Percentiles rank a stretch among this genome's conserved stretches.
Conservation (phyloP, 1,140 invertebrate genomes). For the Saccostrea glomerata region DNA sequence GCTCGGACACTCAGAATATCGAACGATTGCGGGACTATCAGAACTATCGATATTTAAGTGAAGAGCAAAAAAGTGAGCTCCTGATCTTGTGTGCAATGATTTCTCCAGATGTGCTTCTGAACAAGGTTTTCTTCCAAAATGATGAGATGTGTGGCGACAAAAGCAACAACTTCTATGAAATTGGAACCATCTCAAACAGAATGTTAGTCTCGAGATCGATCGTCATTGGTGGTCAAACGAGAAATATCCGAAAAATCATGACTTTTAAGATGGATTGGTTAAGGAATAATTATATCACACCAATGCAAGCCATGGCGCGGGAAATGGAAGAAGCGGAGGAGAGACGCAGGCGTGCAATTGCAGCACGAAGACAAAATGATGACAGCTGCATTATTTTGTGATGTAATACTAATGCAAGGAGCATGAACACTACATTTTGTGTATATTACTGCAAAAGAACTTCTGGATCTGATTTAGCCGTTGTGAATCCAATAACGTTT, state of each 20-base stretch:
- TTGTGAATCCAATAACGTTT: no score
- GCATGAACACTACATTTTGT: no score
- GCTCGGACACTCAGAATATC: constrained; percentile 17
- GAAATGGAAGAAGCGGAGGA: neutral
- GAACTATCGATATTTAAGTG: neutral
- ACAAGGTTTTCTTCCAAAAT: constrained; percentile 23
- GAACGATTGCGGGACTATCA: constrained; percentile 37
- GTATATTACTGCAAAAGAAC: no score
- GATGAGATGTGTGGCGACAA: constrained; percentile 45
- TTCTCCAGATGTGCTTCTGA: constrained; percentile 45
- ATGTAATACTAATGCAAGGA: neutral
- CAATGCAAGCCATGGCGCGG: constrained; percentile 7
- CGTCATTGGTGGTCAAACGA: constrained; percentile 40
- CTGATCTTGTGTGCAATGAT: constrained; percentile 14
- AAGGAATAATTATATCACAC: constrained; percentile 40
- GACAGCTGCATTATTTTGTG: neutral
- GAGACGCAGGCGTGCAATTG: neutral
- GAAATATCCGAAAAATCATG: constrained; percentile 49
- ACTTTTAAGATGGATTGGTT: constrained; percentile 45
- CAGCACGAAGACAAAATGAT: neutral
- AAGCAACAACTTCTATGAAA: constrained; percentile 45
- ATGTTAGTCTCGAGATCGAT: constrained; percentile 32
- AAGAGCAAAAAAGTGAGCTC: constrained; percentile 5
- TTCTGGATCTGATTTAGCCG: no score
- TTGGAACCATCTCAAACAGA: neutral